phyloP scores from a whole-genome alignment of 2,888 invertebrate species.

The Leistus spinibarbis region DNA sequence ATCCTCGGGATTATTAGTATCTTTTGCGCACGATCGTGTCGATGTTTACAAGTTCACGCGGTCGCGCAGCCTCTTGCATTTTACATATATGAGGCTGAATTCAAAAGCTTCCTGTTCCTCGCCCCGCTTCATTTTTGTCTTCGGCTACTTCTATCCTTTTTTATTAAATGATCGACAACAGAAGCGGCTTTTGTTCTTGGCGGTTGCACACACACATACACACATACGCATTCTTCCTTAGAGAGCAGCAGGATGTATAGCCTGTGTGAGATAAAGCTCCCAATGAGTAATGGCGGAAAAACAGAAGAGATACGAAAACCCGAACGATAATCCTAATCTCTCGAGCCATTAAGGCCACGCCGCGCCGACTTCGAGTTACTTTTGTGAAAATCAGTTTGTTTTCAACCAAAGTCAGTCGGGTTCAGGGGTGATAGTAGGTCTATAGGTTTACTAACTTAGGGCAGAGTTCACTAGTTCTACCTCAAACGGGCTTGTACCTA shows the following conservation, averaged over 20 bases:
- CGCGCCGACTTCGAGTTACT: constrained; percentile 21
- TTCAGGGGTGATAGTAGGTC: neutral
- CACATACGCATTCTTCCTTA: neutral
- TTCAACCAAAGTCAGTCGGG: neutral
- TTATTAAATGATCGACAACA: constrained; percentile 17
- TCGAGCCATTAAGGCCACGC: constrained; percentile 18
- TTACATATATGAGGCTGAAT: too few species aligned
- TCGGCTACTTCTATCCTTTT: neutral
- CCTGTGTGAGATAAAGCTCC: constrained; percentile 11
- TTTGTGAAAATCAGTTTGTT: constrained; percentile 26
- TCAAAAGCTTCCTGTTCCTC: neutral
- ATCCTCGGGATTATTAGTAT: constrained; percentile 20
- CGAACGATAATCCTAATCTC: constrained; percentile 29
- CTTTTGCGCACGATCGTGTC: constrained; percentile 19
- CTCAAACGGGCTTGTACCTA: neutral
- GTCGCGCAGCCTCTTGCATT: constrained; percentile 18
- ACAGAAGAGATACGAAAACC: constrained; percentile 21
- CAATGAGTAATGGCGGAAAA: constrained; percentile 30
- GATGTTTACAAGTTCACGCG: constrained; percentile 21
- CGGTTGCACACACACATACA: neutral
- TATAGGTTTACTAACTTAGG: neutral
- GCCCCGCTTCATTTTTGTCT: neutral
- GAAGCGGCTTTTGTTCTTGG: constrained; percentile 18
- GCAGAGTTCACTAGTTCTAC: neutral
- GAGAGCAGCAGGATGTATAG: neutral